Conservation (phyloP, 2,797 vertebrate species). For the Propithecus deckenii region DNA sequence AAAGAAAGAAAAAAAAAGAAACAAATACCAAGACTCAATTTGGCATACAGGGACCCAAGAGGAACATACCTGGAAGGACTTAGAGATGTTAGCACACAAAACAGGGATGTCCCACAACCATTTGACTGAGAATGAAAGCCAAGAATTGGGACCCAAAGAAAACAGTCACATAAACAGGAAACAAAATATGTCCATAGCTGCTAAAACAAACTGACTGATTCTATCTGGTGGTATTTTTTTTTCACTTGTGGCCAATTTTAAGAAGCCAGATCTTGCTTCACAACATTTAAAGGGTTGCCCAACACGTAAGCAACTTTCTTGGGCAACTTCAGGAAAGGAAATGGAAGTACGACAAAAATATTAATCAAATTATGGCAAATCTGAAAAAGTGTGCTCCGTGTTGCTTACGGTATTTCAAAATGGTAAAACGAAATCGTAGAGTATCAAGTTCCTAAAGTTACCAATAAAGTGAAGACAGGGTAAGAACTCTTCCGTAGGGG, state of each 20-base stretch:
- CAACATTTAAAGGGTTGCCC: not conserved
- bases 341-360: not conserved
- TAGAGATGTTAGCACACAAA: not conserved
- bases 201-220: not conserved
- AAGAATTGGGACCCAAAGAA: not conserved
- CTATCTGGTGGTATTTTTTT: not conserved
- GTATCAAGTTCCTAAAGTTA: not conserved
- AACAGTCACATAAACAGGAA: not conserved
- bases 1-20: not conserved
- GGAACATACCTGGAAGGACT: not conserved
- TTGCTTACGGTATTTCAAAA: not conserved
- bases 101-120: not conserved
- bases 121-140: not conserved
- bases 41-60: not conserved
- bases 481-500: not conserved
- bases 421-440: not conserved
- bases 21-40: not conserved
- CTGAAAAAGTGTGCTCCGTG: not conserved
- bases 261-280: not conserved
- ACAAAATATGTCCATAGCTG: not conserved
- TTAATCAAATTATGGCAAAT: not conserved
- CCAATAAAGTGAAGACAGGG: not conserved
- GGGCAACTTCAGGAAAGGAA: not conserved
- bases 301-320: not conserved
- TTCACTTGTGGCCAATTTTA: not conserved